These are phyloP conservation scores for Rutpela maculata DNA, from an alignment of 2,888 invertebrate species.

Conservation along the genomic window DNA sequence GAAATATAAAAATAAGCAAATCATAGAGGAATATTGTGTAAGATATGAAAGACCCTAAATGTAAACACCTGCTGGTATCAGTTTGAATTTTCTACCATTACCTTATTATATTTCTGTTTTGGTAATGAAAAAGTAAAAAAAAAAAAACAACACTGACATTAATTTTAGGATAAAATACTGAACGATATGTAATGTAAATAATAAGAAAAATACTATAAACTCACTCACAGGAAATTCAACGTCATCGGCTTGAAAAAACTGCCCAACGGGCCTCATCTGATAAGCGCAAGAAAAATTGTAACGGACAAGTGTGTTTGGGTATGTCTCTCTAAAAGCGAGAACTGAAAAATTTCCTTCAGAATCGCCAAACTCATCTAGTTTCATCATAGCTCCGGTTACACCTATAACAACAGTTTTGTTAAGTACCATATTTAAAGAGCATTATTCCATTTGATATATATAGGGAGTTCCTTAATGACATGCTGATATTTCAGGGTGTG, in stretches of 20 bases:
- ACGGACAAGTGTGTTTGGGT: slow-evolving; percentile 70
- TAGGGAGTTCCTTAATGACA: too few species aligned
- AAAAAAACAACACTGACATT: too few species aligned
- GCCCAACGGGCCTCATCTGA: slow-evolving; percentile 90
- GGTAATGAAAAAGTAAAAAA: too few species aligned
- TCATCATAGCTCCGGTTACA: slow-evolving; percentile 94
- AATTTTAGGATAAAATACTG: too few species aligned
- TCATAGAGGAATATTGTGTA: too few species aligned
- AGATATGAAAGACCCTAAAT: not conserved
- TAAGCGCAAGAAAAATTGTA: slow-evolving; percentile 82
- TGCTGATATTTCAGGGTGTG: too few species aligned
- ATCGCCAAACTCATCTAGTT: slow-evolving; percentile 93
- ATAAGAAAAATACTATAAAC: slow-evolving; percentile 6
- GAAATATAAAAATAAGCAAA: too few species aligned
- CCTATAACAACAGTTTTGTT: slow-evolving; percentile 77
- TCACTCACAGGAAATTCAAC: slow-evolving; percentile 84
- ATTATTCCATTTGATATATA: too few species aligned
- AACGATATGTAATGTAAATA: not conserved
- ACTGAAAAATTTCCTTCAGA: slow-evolving; percentile 98
- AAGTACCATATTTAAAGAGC: too few species aligned
- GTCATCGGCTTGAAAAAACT: slow-evolving; percentile 81
- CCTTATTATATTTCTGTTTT: too few species aligned
- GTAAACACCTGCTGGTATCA: not conserved
- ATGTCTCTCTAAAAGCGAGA: slow-evolving; percentile 81
- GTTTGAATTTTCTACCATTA: too few species aligned